These are phyloP conservation scores for Automeris io DNA, from an alignment of 2,888 invertebrate species.

Conservation along the genomic window DNA sequence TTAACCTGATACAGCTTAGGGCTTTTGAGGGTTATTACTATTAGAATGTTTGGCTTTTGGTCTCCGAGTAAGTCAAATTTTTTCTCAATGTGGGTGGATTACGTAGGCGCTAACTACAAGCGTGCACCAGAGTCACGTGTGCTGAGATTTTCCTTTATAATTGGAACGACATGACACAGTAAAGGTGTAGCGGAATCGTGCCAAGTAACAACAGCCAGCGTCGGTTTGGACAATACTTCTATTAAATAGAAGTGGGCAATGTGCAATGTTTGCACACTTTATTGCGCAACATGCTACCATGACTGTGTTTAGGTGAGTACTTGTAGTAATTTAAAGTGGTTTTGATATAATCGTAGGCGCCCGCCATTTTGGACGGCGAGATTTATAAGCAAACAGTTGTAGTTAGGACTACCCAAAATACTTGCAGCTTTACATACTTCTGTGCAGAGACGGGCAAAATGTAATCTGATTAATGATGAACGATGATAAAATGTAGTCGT, in stretches of 20 bases:
- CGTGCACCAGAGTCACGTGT: background rate
- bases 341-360: background rate
- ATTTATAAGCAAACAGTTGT: background rate
- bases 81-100: no score
- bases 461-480: no score
- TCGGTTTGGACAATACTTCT: background rate
- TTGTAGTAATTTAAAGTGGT: background rate
- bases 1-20: no score
- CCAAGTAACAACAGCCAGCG: slow-evolving; percentile 1
- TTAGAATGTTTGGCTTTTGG: no score
- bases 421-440: no score
- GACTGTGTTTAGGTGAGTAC: background rate
- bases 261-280: background rate
- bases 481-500: no score
- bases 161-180: slow-evolving; percentile 1
- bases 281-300: background rate
- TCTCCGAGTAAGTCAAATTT: no score
- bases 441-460: no score
- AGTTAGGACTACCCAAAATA: background rate
- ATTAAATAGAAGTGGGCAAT: slow-evolving; percentile 1
- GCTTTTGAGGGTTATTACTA: no score
- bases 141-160: slow-evolving; percentile 9
- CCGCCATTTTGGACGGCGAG: no score
- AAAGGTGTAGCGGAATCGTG: slow-evolving; percentile 10
- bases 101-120: slow-evolving; percentile 19